Percentiles rank a stretch among this genome's conserved stretches.
Evolutionary conservation across 1,140 invertebrate species (phyloP).

Genomic region (Colletes gigas): DNA sequence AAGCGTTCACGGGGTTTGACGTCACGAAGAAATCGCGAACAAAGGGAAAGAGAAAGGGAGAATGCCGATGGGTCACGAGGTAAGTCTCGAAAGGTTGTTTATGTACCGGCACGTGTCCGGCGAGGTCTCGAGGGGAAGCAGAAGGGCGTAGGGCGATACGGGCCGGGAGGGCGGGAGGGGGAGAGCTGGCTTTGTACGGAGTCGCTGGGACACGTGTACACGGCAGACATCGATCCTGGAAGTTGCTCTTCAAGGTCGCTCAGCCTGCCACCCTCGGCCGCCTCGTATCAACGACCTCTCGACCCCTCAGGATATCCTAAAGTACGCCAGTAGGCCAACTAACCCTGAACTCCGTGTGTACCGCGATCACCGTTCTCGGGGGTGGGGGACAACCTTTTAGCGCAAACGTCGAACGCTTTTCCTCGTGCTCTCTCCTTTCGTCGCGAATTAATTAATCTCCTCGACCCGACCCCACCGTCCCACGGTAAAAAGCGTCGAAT

Average conservation of each 20-base stretch:
- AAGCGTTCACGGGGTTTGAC: not conserved
- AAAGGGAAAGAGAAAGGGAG: conserved; percentile 18
- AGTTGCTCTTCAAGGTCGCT: conserved; percentile 74
- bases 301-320: conserved; percentile 70
- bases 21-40: conserved; percentile 10
- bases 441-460: conserved; percentile 22
- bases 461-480: not conserved
- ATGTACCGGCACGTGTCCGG: conserved; percentile 62
- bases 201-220: conserved; percentile 71
- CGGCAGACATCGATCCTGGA: conserved; percentile 72
- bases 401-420: conserved; percentile 22
- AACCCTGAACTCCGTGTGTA: conserved; percentile 56
- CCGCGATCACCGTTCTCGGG: conserved; percentile 49
- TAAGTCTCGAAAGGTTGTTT: conserved; percentile 62
- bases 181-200: conserved; percentile 41
- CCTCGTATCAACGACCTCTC: conserved; percentile 77
- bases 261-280: conserved; percentile 55
- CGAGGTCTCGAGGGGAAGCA: conserved; percentile 21
- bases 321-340: conserved; percentile 78
- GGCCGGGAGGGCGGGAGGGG: conserved; percentile 26
- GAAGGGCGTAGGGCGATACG: conserved; percentile 45
- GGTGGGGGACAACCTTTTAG: conserved; percentile 23
- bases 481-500: conserved; percentile 7
- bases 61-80: conserved; percentile 30
- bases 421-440: not conserved